A percentile compares a stretch with the other conserved stretches of the same genome.
phyloP scores from a whole-genome alignment of 2,113 vertebrate genomes.

The Glaucidium brasilianum region DNA sequence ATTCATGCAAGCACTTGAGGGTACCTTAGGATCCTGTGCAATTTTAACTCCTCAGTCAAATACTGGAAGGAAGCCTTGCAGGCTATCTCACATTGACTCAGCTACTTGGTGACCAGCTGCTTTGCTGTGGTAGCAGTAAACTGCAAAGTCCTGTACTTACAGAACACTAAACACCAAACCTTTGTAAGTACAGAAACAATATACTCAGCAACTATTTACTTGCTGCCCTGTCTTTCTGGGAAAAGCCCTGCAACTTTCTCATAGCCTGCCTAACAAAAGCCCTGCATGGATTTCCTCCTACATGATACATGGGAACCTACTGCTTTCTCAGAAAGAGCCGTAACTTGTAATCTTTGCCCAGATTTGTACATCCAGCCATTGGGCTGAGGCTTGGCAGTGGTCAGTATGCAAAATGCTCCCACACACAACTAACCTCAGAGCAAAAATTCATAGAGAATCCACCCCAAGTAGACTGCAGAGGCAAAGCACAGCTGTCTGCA shows the following conservation, averaged over 20 bases:
- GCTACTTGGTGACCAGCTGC: background rate
- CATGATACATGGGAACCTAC: background rate
- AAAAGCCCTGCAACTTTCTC: conserved; percentile 15
- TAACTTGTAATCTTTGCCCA: background rate
- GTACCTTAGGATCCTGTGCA: background rate
- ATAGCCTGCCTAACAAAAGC: background rate
- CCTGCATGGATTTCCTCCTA: background rate
- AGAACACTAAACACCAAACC: conserved; percentile 19
- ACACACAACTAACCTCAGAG: background rate
- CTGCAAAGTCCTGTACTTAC: background rate
- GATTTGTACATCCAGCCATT: background rate
- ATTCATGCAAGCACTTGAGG: conserved; percentile 1
- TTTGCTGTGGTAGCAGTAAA: conserved; percentile 30
- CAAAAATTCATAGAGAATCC: background rate
- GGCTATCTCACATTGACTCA: conserved; percentile 1
- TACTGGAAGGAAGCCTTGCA: conserved; percentile 19
- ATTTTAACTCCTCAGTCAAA: background rate
- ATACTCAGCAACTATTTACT: conserved; percentile 10
- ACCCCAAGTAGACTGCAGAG: background rate
- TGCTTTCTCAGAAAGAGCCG: background rate
- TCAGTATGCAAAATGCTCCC: conserved; percentile 30
- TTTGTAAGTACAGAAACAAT: background rate
- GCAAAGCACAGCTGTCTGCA: conserved; percentile 34
- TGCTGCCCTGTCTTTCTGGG: background rate
- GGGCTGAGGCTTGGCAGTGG: conserved; percentile 11